These are phyloP conservation scores for Sylvicapra grimmia DNA, from an alignment of 2,113 vertebrate species.

Conservation along the genomic window DNA sequence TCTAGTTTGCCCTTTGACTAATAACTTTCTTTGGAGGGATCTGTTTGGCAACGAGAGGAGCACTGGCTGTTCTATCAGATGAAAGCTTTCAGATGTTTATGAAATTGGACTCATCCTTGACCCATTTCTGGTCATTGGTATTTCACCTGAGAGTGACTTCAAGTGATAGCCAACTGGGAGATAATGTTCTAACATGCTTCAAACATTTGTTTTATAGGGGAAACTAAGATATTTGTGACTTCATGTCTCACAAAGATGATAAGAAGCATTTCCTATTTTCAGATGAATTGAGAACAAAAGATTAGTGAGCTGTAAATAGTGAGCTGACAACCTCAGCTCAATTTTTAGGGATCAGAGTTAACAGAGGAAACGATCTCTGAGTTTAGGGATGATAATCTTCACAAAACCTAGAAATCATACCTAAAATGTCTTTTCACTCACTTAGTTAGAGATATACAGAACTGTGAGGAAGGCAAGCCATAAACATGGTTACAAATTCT, in stretches of 20 bases:
- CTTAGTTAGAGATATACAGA: neutral
- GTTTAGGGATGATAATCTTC: neutral
- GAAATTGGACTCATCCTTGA: neutral
- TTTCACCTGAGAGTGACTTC: conserved; percentile 39
- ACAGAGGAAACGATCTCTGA: neutral
- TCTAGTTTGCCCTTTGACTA: conserved; percentile 35
- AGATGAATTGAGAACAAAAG: neutral
- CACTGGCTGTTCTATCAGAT: neutral
- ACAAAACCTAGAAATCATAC: neutral
- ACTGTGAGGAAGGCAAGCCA: neutral
- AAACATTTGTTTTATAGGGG: neutral
- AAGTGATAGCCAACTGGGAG: neutral
- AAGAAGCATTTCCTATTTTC: neutral
- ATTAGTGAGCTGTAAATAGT: neutral
- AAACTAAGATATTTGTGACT: neutral
- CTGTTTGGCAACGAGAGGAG: neutral
- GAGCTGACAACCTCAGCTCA: neutral
- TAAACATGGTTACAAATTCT: neutral
- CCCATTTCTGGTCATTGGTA: neutral
- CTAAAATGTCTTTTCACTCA: neutral
- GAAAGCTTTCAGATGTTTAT: conserved; percentile 50
- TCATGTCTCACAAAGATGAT: neutral
- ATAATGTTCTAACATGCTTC: neutral
- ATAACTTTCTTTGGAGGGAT: conserved; percentile 44
- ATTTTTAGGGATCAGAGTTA: neutral